Evolutionary conservation across 2,888 invertebrate species (phyloP), one percentile per base, ranked within the genome.

Genomic region (Flexamia atlantica): DNA sequence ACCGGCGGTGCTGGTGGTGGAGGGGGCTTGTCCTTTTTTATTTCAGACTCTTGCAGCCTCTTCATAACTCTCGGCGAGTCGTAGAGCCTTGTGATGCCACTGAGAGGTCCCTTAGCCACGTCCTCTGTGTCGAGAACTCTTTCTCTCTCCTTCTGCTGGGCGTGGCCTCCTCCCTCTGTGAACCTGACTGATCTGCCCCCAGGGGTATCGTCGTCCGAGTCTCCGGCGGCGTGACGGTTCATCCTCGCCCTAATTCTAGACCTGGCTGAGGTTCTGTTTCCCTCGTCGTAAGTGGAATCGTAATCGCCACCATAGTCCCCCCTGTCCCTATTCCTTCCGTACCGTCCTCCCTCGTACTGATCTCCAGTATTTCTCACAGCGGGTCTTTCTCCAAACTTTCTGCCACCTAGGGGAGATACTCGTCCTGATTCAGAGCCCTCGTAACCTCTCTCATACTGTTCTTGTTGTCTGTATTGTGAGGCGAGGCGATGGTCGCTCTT

Each of bases 401-500:
- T 92, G 30, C 95, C 95, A 40, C 94, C 94, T 70, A 95, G 90
- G 40, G 95, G 92, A 0, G 95, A 94, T 12, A 89, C 88, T 60
- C 89, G 87, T 28, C 89, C 89, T 7, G 76, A 60, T 42, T 83
- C 83, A 1, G 85, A 50, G 83, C 94, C 93, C 23, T 91, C 92
- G 87, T 93, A 94, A 74, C 93, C 93, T 86, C 89, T 88, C 40
- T 90, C 90, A 70, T 89, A 89, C 89, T 96, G 96, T 89, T 97
- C 96, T 90, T 97, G 96, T 89, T 96, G 95, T 46, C 97, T 93
- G 90, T 97, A 97, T 89, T 97, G 97, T 0, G 96, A 92, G 5
- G 97, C 97, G 85, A 98, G 91, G 57, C 98, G 93, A 90, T 98
- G 98, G 89, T 98, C 98, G 90, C 97, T 97, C 90, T 98, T 98